Evolutionary conservation across 2,113 vertebrate species (phyloP).

Genomic region (Callocephalon fimbriatum): DNA sequence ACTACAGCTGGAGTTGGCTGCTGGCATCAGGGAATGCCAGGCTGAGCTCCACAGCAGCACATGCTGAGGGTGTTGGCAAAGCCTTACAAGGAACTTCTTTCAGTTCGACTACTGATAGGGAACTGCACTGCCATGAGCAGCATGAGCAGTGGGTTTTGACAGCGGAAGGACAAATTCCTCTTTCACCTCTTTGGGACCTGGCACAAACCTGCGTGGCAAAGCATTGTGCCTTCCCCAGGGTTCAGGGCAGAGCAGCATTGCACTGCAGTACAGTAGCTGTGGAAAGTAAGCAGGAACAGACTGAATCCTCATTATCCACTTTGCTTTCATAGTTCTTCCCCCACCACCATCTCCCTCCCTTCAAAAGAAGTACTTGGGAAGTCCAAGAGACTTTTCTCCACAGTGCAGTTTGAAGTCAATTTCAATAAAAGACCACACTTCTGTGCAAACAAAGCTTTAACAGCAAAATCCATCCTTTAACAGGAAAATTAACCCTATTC

Average conservation of each 20-base stretch:
- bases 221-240: background rate
- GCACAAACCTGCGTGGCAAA: background rate
- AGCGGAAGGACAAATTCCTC: background rate
- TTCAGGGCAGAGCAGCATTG: background rate
- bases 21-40: fast-evolving
- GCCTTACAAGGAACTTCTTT: background rate
- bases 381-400: background rate
- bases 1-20: background rate
- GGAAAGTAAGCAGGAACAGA: background rate
- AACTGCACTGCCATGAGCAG: background rate
- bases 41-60: background rate
- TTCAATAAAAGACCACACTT: background rate
- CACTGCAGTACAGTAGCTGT: background rate
- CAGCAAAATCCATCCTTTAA: background rate
- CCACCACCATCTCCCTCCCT: background rate
- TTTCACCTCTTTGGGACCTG: background rate
- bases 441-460: background rate
- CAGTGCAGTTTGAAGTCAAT: background rate
- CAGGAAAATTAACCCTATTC: background rate
- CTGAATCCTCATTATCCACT: background rate
- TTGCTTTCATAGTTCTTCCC: background rate
- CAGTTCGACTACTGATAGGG: background rate
- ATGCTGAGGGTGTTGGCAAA: background rate
- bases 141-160: background rate
- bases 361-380: background rate